Percentiles rank a stretch among this genome's conserved stretches.
phyloP scores from a whole-genome alignment of 2,113 vertebrate species.

The Redunca redunca region DNA sequence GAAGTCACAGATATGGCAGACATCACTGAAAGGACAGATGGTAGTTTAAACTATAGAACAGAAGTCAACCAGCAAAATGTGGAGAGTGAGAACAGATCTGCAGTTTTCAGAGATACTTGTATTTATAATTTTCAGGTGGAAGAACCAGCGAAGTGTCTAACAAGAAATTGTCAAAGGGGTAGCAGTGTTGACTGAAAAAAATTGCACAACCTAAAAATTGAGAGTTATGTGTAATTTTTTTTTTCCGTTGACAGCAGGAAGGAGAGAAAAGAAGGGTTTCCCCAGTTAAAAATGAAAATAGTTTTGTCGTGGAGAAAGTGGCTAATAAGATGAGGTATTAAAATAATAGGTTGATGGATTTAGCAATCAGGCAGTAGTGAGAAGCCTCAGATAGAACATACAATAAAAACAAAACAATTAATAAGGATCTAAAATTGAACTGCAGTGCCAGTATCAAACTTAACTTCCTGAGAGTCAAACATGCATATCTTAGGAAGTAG shows the following conservation, averaged over 20 bases:
- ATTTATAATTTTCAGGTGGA: background rate
- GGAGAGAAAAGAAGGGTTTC: background rate
- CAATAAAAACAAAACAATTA: background rate
- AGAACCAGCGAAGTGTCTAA: background rate
- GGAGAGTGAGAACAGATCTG: background rate
- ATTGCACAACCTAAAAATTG: background rate
- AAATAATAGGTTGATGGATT: background rate
- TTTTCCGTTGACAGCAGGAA: background rate
- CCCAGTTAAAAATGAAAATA: background rate
- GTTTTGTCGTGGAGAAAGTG: background rate
- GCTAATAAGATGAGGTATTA: background rate
- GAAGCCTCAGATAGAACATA: background rate
- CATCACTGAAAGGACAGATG: background rate
- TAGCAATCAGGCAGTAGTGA: background rate
- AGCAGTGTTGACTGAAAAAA: background rate
- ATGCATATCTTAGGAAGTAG: background rate
- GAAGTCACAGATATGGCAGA: background rate
- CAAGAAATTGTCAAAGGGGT: background rate
- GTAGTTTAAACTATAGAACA: background rate
- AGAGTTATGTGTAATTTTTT: background rate
- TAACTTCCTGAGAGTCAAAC: background rate
- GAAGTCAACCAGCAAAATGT: background rate
- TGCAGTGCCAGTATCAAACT: background rate
- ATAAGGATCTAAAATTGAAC: background rate
- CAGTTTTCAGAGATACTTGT: background rate